These are phyloP conservation scores for Sarcophaga peregrina DNA, from an alignment of 1,140 invertebrate genomes.

Conservation along the genomic window DNA sequence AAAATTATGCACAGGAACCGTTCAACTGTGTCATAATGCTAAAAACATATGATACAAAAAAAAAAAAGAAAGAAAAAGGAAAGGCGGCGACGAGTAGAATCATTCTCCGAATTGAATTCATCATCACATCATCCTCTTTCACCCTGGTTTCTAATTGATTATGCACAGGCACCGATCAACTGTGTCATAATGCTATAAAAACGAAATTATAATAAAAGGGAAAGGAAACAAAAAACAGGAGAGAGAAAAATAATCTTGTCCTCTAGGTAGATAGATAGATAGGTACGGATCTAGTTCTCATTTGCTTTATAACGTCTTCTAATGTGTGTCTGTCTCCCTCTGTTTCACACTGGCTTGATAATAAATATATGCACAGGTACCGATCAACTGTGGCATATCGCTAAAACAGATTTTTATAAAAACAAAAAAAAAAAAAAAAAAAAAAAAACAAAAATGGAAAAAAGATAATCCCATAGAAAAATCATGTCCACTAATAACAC, in stretches of 20 bases:
- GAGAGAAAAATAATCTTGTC: not conserved
- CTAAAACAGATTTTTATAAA: constrained; percentile 37
- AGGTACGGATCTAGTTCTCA: too few relatives aligned
- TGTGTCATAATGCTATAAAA: constrained; percentile 46
- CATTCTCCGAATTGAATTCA: not conserved
- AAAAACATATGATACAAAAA: constrained; percentile 54
- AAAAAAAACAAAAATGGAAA: too few relatives aligned
- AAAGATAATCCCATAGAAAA: not conserved
- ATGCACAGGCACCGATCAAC: constrained; percentile 51
- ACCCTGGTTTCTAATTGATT: not conserved
- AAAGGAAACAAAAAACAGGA: constrained; percentile 34
- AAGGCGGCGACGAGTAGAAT: not conserved
- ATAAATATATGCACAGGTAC: constrained; percentile 38
- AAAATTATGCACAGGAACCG: constrained; percentile 58
- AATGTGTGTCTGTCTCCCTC: not conserved
- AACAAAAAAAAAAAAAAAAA: constrained; percentile 3
- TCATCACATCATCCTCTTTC: not conserved
- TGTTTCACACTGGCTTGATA: not conserved
- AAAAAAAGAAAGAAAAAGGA: constrained; percentile 48
- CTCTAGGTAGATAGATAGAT: not conserved
- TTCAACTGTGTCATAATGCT: constrained; percentile 62
- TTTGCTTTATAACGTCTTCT: not conserved
- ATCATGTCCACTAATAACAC: not conserved
- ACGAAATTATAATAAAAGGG: constrained; percentile 20
- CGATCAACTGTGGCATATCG: constrained; percentile 40